These are phyloP conservation scores for Drosophila infuscata DNA, from an alignment of 2,888 invertebrate genomes.

Conservation along the genomic window DNA sequence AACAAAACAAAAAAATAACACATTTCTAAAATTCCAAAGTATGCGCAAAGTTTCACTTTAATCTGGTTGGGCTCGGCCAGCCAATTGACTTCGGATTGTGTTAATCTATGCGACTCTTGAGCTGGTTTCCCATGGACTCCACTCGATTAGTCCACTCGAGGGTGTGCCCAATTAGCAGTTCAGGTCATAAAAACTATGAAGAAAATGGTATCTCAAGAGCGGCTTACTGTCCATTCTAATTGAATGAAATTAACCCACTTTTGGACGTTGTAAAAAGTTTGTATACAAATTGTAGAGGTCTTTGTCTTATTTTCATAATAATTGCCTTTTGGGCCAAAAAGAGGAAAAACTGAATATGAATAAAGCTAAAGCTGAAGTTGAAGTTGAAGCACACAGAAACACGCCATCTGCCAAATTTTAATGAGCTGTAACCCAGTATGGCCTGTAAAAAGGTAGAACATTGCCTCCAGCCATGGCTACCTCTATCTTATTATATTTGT, in stretches of 20 bases:
- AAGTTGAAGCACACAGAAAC: slow-evolving; percentile 3
- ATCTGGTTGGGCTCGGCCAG: slow-evolving; percentile 2
- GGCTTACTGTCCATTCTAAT: slow-evolving; percentile 64
- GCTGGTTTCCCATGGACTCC: slow-evolving; percentile 60
- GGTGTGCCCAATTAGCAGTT: slow-evolving; percentile 71
- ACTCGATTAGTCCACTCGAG: slow-evolving; percentile 45
- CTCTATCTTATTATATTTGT: not conserved
- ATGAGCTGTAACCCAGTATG: slow-evolving; percentile 46
- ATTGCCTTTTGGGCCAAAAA: slow-evolving; percentile 45
- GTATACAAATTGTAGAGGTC: slow-evolving; percentile 41
- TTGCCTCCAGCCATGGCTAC: slow-evolving; percentile 20
- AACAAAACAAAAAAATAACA: not conserved
- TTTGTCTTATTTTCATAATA: slow-evolving; percentile 64
- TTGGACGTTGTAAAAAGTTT: slow-evolving; percentile 53
- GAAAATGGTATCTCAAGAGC: slow-evolving; percentile 14
- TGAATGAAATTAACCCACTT: slow-evolving; percentile 78
- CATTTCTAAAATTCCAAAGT: slow-evolving; percentile 26
- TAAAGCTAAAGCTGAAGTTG: slow-evolving; percentile 41
- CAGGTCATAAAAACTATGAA: slow-evolving; percentile 46
- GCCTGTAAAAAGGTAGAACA: slow-evolving; percentile 36
- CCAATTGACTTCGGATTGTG: slow-evolving; percentile 27
- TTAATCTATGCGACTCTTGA: slow-evolving; percentile 53
- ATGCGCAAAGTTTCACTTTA: slow-evolving; percentile 40
- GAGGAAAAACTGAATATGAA: slow-evolving; percentile 51
- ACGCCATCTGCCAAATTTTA: slow-evolving; percentile 62